These are phyloP conservation scores for Rhinolophus ferrumequinum DNA, from an alignment of 2,113 vertebrate genomes.

Conservation along the genomic window DNA sequence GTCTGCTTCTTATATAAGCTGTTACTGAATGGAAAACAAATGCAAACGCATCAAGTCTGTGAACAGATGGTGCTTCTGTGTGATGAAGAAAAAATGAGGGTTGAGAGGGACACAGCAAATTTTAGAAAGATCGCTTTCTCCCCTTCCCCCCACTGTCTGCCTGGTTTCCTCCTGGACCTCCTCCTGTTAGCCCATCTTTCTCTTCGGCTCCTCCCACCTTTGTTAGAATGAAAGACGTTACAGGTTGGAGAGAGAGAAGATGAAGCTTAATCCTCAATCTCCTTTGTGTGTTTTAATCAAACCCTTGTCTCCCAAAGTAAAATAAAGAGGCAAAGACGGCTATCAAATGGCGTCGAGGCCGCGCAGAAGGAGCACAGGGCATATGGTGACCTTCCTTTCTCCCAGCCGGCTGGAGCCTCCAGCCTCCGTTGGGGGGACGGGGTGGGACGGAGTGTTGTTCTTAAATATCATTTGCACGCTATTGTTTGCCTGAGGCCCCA, in stretches of 20 bases:
- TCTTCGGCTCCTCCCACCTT: slow-evolving; percentile 83
- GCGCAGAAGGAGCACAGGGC: slow-evolving; percentile 78
- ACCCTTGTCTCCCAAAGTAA: slow-evolving; percentile 72
- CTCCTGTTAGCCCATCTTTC: not conserved
- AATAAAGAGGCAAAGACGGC: slow-evolving; percentile 77
- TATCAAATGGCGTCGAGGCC: slow-evolving; percentile 77
- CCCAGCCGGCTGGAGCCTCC: slow-evolving; percentile 72
- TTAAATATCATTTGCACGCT: slow-evolving; percentile 85
- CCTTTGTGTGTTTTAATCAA: slow-evolving; percentile 77
- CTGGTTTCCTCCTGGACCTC: not conserved
- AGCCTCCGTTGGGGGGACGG: slow-evolving; percentile 64
- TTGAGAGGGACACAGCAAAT: slow-evolving; percentile 78
- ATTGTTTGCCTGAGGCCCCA: slow-evolving; percentile 83
- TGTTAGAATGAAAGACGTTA: slow-evolving; percentile 83
- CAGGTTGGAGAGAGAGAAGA: slow-evolving; percentile 80
- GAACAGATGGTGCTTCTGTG: slow-evolving; percentile 87
- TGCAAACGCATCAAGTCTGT: slow-evolving; percentile 69
- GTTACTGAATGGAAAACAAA: slow-evolving; percentile 83
- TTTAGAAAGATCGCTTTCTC: slow-evolving; percentile 69
- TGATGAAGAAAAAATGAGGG: slow-evolving; percentile 78
- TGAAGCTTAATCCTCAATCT: slow-evolving; percentile 79
- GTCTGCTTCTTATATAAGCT: slow-evolving; percentile 81
- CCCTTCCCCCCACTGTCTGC: slow-evolving; percentile 39
- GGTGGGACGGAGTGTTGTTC: slow-evolving; percentile 51
- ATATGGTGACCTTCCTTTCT: slow-evolving; percentile 83